Conservation (phyloP, 2,113 vertebrate species). For the Romanogobio albipinnatus region DNA sequence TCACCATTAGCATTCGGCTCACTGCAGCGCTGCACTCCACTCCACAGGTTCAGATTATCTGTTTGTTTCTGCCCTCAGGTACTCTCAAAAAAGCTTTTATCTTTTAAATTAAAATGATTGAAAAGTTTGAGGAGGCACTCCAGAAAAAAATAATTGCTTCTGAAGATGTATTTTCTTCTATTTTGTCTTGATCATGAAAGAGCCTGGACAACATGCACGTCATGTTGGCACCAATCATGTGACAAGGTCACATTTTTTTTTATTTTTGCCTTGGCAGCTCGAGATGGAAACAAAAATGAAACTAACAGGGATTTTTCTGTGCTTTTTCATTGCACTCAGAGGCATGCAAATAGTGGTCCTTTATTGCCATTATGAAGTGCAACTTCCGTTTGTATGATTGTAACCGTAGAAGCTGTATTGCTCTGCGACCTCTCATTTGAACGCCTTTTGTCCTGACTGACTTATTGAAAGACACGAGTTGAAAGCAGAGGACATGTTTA, state of each 20-base stretch:
- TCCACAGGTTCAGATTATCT: slow-evolving; percentile 63
- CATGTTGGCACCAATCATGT: slow-evolving; percentile 46
- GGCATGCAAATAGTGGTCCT: slow-evolving; percentile 30
- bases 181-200: slow-evolving; percentile 54
- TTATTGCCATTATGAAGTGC: slow-evolving; percentile 29
- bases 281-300: slow-evolving; percentile 12
- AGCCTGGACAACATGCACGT: slow-evolving; percentile 22
- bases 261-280: slow-evolving; percentile 39
- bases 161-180: slow-evolving; percentile 51
- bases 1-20: slow-evolving; percentile 67
- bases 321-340: not conserved
- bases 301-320: slow-evolving; percentile 27
- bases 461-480: slow-evolving; percentile 38
- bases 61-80: slow-evolving; percentile 68
- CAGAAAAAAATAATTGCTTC: slow-evolving; percentile 46
- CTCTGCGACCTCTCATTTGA: slow-evolving; percentile 14
- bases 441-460: slow-evolving; percentile 37
- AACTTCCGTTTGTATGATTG: not conserved
- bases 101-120: slow-evolving; percentile 66
- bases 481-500: slow-evolving; percentile 47
- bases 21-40: slow-evolving; percentile 61
- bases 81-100: slow-evolving; percentile 54
- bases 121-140: slow-evolving; percentile 58
- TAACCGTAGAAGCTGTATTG: not conserved
- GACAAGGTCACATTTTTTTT: slow-evolving; percentile 44